A percentile compares a stretch with the other conserved stretches of the same genome.
phyloP scores from a whole-genome alignment of 2,797 vertebrate species.

The Cirrhinus molitorella region DNA sequence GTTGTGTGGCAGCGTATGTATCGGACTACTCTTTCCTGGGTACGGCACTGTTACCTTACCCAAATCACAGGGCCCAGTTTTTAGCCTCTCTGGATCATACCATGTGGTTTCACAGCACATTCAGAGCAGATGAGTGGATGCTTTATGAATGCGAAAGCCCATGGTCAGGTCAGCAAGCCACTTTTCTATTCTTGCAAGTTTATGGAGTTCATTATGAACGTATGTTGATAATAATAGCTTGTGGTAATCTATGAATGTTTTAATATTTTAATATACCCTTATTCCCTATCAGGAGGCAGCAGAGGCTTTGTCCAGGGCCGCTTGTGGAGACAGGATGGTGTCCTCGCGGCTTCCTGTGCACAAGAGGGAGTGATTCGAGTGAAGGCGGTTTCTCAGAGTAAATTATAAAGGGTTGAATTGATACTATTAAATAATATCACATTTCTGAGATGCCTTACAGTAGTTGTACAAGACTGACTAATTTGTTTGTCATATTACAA shows the following conservation, averaged over 20 bases:
- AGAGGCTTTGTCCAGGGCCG: constrained; percentile 91
- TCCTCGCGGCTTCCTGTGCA: constrained; percentile 88
- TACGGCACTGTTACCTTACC: constrained; percentile 85
- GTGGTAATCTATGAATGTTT: not conserved
- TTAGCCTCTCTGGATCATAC: constrained; percentile 91
- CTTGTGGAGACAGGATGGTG: constrained; percentile 91
- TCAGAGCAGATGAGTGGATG: constrained; percentile 96
- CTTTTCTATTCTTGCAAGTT: not conserved
- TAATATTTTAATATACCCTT: not conserved
- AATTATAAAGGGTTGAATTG: constrained; percentile 76
- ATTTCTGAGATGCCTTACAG: not conserved
- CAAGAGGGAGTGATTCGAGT: constrained; percentile 92
- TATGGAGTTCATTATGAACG: not conserved
- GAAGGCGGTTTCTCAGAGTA: constrained; percentile 75
- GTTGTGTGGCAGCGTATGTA: constrained; percentile 94
- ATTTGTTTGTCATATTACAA: not conserved
- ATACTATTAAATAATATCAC: no score
- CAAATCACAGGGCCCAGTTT: constrained; percentile 73
- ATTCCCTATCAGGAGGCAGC: constrained; percentile 80
- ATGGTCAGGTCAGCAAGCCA: constrained; percentile 85
- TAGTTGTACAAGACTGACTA: not conserved
- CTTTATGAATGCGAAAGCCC: constrained; percentile 94
- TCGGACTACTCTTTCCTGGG: constrained; percentile 90
- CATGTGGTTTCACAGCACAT: constrained; percentile 96
- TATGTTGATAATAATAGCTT: not conserved